These are phyloP conservation scores for Cantharis nigra DNA, from an alignment of 2,888 invertebrate genomes.

Conservation along the genomic window DNA sequence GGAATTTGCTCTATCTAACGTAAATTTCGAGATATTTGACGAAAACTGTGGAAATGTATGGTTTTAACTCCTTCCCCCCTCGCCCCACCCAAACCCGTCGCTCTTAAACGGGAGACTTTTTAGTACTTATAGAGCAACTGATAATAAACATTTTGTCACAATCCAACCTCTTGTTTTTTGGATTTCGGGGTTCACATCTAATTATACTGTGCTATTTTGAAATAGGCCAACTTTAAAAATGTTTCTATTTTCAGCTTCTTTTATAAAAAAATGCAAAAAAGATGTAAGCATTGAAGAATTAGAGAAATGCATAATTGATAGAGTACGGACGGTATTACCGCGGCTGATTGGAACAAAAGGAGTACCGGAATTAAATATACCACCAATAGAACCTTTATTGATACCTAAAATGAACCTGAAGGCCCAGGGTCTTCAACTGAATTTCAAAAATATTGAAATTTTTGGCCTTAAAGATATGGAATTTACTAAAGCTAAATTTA, in stretches of 20 bases:
- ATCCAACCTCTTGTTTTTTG: too few species aligned
- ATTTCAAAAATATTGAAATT: not conserved
- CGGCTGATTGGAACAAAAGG: not conserved
- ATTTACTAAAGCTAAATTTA: not conserved
- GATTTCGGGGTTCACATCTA: too few species aligned
- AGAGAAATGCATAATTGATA: slow-evolving; percentile 6
- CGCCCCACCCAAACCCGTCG: too few species aligned
- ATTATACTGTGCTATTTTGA: too few species aligned
- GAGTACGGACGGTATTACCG: not conserved
- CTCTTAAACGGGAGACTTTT: too few species aligned
- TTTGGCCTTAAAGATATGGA: not conserved
- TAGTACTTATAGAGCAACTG: too few species aligned
- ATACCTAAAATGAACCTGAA: slow-evolving; percentile 1
- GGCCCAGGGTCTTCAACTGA: not conserved
- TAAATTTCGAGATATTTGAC: too few species aligned
- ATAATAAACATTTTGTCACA: too few species aligned
- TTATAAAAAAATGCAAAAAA: slow-evolving; percentile 8
- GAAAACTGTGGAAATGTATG: too few species aligned
- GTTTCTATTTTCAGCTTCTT: slow-evolving; percentile 4
- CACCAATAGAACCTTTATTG: slow-evolving; percentile 15
- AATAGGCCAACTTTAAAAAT: too few species aligned
- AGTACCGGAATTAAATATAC: slow-evolving; percentile 16
- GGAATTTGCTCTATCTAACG: too few species aligned
- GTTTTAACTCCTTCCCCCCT: too few species aligned
- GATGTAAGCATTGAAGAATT: not conserved